Percentiles rank a stretch among this genome's conserved stretches.
These are phyloP conservation scores for Psettodes erumei DNA, from an alignment of 2,113 vertebrate species.

Conservation along the genomic window DNA sequence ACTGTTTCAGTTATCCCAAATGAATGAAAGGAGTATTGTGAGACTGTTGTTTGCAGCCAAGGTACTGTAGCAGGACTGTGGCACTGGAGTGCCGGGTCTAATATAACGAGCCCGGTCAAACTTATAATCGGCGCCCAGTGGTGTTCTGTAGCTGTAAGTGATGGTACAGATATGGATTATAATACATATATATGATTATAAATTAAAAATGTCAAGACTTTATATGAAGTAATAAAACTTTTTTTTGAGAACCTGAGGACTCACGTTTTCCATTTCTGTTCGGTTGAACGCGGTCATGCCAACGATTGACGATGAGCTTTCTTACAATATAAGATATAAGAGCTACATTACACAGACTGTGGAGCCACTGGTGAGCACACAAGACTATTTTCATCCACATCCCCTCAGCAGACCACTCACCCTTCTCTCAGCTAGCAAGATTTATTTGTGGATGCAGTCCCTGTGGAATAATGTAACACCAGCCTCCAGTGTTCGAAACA, in stretches of 20 bases:
- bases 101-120: constrained; percentile 17
- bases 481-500: constrained; percentile 29
- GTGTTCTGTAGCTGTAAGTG: constrained; percentile 29
- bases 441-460: constrained; percentile 41
- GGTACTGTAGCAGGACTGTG: constrained; percentile 49
- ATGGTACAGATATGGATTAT: constrained; percentile 34
- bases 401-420: constrained; percentile 30
- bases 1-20: constrained; percentile 36
- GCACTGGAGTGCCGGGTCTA: constrained; percentile 13
- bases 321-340: neutral
- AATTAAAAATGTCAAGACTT: constrained; percentile 68
- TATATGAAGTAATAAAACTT: constrained; percentile 77
- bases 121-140: constrained; percentile 21
- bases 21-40: neutral
- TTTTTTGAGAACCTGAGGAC: constrained; percentile 33
- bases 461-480: constrained; percentile 47
- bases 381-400: constrained; percentile 44
- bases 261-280: neutral
- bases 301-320: neutral
- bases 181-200: constrained; percentile 59
- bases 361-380: neutral
- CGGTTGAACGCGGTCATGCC: neutral
- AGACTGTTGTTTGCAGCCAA: constrained; percentile 42
- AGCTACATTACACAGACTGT: no score
- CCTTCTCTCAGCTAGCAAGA: constrained; percentile 42